phyloP scores from a whole-genome alignment of 1,140 invertebrate species.

The Nephila pilipes region DNA sequence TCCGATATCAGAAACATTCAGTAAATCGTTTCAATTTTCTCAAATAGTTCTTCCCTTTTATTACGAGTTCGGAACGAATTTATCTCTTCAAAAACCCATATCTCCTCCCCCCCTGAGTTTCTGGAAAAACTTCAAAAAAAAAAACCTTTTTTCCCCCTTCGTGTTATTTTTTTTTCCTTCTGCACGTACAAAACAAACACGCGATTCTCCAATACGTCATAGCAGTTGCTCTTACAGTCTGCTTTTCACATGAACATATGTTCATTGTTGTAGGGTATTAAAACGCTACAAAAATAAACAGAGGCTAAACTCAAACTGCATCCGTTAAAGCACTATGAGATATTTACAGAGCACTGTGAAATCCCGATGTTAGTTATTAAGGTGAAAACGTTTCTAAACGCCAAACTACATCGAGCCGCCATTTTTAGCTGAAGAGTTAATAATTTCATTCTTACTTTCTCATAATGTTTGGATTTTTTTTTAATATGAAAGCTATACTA shows the following conservation, averaged over 20 bases:
- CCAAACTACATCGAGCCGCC: neutral
- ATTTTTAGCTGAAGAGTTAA: neutral
- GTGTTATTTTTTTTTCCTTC: neutral
- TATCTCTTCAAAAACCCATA: neutral
- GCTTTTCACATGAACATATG: constrained; percentile 1
- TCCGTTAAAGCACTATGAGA: neutral
- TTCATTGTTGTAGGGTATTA: constrained; percentile 20
- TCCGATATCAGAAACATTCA: too few relatives aligned
- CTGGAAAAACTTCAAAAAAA: neutral
- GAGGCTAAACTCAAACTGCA: neutral
- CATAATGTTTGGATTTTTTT: too few relatives aligned
- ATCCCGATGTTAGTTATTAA: neutral
- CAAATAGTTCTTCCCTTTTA: neutral
- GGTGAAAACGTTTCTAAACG: neutral
- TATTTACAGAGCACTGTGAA: neutral
- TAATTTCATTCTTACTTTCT: too few relatives aligned
- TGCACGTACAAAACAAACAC: neutral
- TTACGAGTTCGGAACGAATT: neutral
- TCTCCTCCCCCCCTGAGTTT: neutral
- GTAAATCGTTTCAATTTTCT: neutral
- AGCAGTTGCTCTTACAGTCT: neutral
- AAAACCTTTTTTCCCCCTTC: neutral
- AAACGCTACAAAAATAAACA: neutral
- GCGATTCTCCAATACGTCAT: neutral
- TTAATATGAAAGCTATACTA: too few relatives aligned